Base-by-base conservation (phyloP, 2,797 vertebrate species). In the Ptychadena robeensis region DNA sequence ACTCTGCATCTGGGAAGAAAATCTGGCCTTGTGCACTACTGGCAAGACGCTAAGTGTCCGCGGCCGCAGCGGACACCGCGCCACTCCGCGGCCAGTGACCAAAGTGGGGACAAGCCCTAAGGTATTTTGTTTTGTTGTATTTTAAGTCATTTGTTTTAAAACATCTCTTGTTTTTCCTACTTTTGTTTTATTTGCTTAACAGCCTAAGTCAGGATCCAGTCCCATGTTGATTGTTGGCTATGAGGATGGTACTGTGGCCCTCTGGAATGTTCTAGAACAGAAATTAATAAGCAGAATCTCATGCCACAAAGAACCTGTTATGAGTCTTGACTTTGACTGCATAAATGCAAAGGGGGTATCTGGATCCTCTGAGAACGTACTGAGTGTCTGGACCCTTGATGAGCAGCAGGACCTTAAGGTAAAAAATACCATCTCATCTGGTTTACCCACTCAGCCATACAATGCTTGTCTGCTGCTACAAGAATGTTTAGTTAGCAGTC, bases 251-350 rank as follows among this genome's bases (percentile, higher is more conserved):
- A 97, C 96, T 0, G 89, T 99, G 87, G 82, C 93, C 86, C 94
- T 99, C 81, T 99, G 97, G 97, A 96, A 96, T 81, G 78, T 98
- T 86, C 94, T 94, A 14, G 92, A 88, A 88, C 92, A 94, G 87
- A 94, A 90, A 88, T 85, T 68, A 0, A 86, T 95, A 90, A 96
- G 95, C 91, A 91, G 75, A 31, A 87, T 94, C 44, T 80, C 88
- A 88, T 95, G 93, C 92, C 95, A 98, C 88, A 88, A 92, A 25
- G 96, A 98, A 89, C 96, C 97, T 1, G 87, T 98, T 90, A 97
- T 98, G 96, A 95, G 95, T 89, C 93, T 99, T 91, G 96, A 97
- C 93, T 96, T 98, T 91, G 96, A 99, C 91, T 87, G 90, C 0
- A 77, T 88, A 86, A 91, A 90, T 88, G 89, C 93, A 89, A 95